These are phyloP conservation scores for Myripristis murdjan DNA, from an alignment of 2,797 vertebrate species.

Conservation along the genomic window DNA sequence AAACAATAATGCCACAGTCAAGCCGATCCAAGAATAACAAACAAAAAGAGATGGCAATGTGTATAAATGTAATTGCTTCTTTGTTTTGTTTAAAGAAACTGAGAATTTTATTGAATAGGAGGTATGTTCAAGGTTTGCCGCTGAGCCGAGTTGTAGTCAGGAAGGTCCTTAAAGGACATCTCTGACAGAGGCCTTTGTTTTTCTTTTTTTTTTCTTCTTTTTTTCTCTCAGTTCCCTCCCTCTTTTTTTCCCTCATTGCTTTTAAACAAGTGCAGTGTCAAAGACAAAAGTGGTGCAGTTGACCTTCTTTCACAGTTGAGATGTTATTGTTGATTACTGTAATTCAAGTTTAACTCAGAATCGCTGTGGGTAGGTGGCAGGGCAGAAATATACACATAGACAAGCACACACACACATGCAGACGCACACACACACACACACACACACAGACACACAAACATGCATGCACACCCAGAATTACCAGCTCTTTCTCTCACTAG, in stretches of 20 bases:
- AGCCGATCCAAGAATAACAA: conserved; percentile 56
- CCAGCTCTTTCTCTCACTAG: conserved; percentile 48
- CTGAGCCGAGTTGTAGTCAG: conserved; percentile 62
- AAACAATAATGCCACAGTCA: conserved; percentile 34
- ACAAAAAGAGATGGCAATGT: conserved; percentile 41
- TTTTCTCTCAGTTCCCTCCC: conserved; percentile 39
- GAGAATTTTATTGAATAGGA: conserved; percentile 64
- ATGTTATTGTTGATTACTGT: conserved; percentile 91
- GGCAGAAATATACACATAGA: conserved; percentile 47
- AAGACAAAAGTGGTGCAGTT: conserved; percentile 88
- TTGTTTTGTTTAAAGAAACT: conserved; percentile 54
- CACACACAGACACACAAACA: conserved; percentile 4
- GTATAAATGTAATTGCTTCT: conserved; percentile 60
- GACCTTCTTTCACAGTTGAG: conserved; percentile 90
- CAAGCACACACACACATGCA: conserved; percentile 21
- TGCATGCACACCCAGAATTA: conserved; percentile 11
- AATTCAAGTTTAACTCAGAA: conserved; percentile 89
- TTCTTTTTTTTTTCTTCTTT: conserved; percentile 49
- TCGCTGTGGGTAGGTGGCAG: conserved; percentile 82
- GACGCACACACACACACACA: conserved; percentile 25
- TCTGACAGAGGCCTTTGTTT: conserved; percentile 74
- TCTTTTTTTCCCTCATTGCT: conserved; percentile 61
- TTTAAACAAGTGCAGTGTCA: conserved; percentile 90
- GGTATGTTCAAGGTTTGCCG: conserved; percentile 80
- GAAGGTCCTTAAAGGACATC: conserved; percentile 81